Evolutionary conservation across 2,888 invertebrate genomes (phyloP), one percentile per base, ranked within the genome.

Genomic region (Unio pictorum): DNA sequence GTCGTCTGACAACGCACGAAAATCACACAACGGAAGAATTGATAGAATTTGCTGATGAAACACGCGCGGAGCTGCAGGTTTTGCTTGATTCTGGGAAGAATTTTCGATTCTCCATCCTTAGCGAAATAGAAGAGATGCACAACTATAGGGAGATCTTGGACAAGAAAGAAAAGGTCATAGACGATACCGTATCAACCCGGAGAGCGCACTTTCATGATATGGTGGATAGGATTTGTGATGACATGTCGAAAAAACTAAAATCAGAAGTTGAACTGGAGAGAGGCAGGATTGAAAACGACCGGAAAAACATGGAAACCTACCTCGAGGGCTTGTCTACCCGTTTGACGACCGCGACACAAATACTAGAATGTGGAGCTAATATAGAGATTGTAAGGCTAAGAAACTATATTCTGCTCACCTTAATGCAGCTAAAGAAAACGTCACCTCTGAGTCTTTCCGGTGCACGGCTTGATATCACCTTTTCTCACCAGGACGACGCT

Each of bases 351-450:
- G 80, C 80, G 34, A 74, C 72, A 67, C 78, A 80, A 54, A 80
- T 80, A 66, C 69, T 78, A 7, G 80, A 80, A 64, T 80, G 76
- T 55, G 78, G 76, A 8, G 78, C 78, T 4, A 78, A 78, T 59
- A 76, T 75, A 17, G 80, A 80, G 57, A 57, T 80, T n/a, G 74
- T 78, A 0, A 65, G 69, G 34, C 55, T 66, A 58, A 45, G 68
- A 23, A 70, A 71, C 23, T 64, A 68, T 20, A 73, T 80, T 15
- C 57, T 72, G 15, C 71, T 68, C 15, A 72, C 73, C 23, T 55
- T 80, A 28, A 64, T 67, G 28, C 66, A 67, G 20, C 62, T 74
- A 11, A 71, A 72, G 55, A 77, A 73, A 28, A 72, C 74, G 23
- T 63, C 75, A 7, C 77, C 77, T 4, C 59, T 70, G 30, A 65